A percentile compares a stretch with the other conserved stretches of the same genome.
These are phyloP conservation scores for Crotalus viridis DNA, from an alignment of 2,113 vertebrate genomes.

Conservation along the genomic window DNA sequence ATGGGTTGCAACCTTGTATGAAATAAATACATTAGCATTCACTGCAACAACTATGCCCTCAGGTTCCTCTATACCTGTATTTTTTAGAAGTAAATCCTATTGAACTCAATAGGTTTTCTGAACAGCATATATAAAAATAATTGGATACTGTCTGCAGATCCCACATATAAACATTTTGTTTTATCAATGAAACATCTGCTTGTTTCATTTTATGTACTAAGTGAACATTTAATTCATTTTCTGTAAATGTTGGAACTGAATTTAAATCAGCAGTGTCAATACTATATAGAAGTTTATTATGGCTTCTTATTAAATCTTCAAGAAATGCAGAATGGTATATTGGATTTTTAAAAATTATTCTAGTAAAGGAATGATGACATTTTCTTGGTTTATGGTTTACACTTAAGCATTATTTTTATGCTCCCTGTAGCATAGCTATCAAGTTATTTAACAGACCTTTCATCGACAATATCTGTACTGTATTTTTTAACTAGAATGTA, in stretches of 20 bases:
- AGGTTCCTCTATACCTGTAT: not conserved
- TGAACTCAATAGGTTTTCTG: not conserved
- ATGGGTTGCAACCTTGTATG: not conserved
- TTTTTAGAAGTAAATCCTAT: not conserved
- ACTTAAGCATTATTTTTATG: not conserved
- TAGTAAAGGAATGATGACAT: not conserved
- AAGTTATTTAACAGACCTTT: not conserved
- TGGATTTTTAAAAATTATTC: not conserved
- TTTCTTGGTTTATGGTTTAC: not conserved
- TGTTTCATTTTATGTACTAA: not conserved
- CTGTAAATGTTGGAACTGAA: not conserved
- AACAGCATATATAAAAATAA: not conserved
- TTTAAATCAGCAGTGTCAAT: slow-evolving; percentile 6
- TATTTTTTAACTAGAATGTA: not conserved
- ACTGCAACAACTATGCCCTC: not conserved
- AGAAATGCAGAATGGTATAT: slow-evolving; percentile 14
- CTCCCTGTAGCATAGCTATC: not conserved
- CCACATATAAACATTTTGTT: not conserved
- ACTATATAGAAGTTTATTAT: not conserved
- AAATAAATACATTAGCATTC: not conserved
- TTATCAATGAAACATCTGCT: not conserved
- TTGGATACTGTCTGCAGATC: not conserved
- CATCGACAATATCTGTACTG: not conserved
- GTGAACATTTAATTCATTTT: not conserved
- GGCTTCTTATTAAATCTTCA: not conserved